Evolutionary conservation across 2,888 invertebrate genomes (phyloP).

Genomic region (Sceliomorpha sp.): DNA sequence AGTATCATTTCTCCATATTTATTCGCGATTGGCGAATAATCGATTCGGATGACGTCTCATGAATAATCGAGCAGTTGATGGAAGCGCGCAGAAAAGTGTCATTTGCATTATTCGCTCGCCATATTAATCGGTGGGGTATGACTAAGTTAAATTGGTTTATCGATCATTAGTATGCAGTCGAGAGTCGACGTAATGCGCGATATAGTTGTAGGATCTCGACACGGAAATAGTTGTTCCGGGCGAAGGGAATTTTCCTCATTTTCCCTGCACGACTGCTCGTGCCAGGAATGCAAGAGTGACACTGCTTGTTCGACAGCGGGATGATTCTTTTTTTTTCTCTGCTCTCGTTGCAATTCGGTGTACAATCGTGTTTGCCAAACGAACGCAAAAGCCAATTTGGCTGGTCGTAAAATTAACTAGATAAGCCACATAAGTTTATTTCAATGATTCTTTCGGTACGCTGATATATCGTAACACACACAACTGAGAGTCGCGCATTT

Average conservation of each 20-base stretch:
- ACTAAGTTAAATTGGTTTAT: constrained; percentile 56
- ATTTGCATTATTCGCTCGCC: constrained; percentile 36
- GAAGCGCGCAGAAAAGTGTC: constrained; percentile 35
- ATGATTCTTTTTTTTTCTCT: too few relatives aligned
- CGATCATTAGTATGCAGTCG: constrained; percentile 42
- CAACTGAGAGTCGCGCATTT: too few relatives aligned
- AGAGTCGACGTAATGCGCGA: constrained; percentile 15
- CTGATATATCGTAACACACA: too few relatives aligned
- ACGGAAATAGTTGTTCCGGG: constrained; percentile 20
- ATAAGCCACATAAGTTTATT: too few relatives aligned
- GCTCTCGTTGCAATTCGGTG: too few relatives aligned
- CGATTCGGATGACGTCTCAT: constrained; percentile 31
- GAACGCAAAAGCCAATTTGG: too few relatives aligned
- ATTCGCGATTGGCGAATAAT: constrained; percentile 31
- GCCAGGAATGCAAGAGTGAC: neutral
- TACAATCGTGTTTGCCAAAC: too few relatives aligned
- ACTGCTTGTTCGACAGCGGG: constrained; percentile 13
- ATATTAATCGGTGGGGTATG: constrained; percentile 44
- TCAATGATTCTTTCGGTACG: too few relatives aligned
- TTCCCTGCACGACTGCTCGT: constrained; percentile 2
- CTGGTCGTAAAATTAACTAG: too few relatives aligned
- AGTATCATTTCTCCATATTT: constrained; percentile 23
- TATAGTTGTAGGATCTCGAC: constrained; percentile 8
- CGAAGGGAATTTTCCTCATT: constrained; percentile 20
- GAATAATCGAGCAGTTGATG: constrained; percentile 37